Conservation (phyloP, 92 coral and sea anemone genomes). For the Umimayanthus chanpuru region DNA sequence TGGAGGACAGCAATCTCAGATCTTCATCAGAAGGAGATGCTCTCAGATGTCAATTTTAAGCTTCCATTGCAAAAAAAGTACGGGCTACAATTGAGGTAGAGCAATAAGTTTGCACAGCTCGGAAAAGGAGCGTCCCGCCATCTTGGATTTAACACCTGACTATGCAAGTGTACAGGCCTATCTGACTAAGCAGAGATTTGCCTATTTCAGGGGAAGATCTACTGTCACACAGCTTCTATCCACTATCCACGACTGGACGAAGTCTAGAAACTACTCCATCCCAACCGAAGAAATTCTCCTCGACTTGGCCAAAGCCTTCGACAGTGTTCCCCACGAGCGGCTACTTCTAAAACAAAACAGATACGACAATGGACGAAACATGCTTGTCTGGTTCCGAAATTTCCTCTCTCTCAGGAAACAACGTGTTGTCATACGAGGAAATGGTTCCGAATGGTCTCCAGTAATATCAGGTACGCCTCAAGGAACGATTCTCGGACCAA, state of each 20-base stretch:
- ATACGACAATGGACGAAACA: constrained; percentile 43
- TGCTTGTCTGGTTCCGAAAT: constrained; percentile 51
- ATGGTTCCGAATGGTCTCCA: background rate
- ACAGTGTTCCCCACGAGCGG: too few relatives aligned
- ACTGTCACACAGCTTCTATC: constrained; percentile 54
- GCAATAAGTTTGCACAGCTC: constrained; percentile 11
- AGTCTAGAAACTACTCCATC: constrained; percentile 42
- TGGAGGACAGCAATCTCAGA: constrained; percentile 9
- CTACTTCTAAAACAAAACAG: constrained; percentile 23
- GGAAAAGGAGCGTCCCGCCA: constrained; percentile 15
- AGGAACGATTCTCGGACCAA: background rate
- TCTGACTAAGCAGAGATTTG: too few relatives aligned
- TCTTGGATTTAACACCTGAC: background rate
- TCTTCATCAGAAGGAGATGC: constrained; percentile 3
- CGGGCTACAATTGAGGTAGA: background rate
- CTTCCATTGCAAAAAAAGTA: constrained; percentile 3
- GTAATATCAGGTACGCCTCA: background rate
- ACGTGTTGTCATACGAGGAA: constrained; percentile 47
- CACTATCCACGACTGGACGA: constrained; percentile 48
- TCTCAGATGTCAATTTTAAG: constrained; percentile 12
- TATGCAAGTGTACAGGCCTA: too few relatives aligned
- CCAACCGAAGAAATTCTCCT: constrained; percentile 45
- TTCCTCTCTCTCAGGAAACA: constrained; percentile 41
- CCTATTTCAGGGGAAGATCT: constrained; percentile 47
- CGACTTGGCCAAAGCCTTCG: constrained; percentile 58